Evolutionary conservation across 2,888 invertebrate genomes (phyloP).

Genomic region (Dryomyza anilis): DNA sequence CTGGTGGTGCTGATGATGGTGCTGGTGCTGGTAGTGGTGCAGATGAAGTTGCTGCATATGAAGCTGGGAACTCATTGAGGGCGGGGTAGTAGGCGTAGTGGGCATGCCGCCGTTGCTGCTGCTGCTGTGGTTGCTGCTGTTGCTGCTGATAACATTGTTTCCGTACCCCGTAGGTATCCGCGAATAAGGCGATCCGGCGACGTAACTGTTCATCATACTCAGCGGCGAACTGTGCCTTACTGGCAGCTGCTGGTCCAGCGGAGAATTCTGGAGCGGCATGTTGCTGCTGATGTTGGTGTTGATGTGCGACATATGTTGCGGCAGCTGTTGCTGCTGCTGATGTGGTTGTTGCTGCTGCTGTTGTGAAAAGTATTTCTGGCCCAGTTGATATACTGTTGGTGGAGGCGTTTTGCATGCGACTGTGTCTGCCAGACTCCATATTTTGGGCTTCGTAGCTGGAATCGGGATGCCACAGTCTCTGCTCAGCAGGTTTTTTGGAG

Average conservation of each 20-base stretch:
- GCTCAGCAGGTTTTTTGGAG: constrained; percentile 65
- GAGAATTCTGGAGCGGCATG: constrained; percentile 34
- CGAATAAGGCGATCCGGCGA: constrained; percentile 65
- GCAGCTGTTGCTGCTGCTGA: constrained; percentile 36
- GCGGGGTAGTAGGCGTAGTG: constrained; percentile 52
- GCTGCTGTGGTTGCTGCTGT: constrained; percentile 42
- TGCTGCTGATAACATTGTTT: constrained; percentile 37
- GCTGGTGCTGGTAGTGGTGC: constrained; percentile 32
- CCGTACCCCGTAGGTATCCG: constrained; percentile 64
- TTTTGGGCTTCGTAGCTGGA: constrained; percentile 91
- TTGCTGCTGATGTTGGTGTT: constrained; percentile 35
- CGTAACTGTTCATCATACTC: constrained; percentile 63
- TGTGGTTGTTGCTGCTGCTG: constrained; percentile 41
- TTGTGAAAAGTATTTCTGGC: constrained; percentile 50
- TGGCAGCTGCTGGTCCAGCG: constrained; percentile 48
- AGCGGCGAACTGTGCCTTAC: constrained; percentile 59
- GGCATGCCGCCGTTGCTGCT: constrained; percentile 33
- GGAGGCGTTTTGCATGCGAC: constrained; percentile 93
- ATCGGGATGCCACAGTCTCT: constrained; percentile 86
- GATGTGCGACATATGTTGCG: constrained; percentile 50
- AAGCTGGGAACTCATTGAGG: constrained; percentile 50
- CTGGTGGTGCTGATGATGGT: constrained; percentile 36
- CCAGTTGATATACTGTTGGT: constrained; percentile 65
- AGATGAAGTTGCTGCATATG: constrained; percentile 38
- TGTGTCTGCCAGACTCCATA: constrained; percentile 93